phyloP scores from a whole-genome alignment of 2,797 vertebrate species.

The Sebastes cheni region DNA sequence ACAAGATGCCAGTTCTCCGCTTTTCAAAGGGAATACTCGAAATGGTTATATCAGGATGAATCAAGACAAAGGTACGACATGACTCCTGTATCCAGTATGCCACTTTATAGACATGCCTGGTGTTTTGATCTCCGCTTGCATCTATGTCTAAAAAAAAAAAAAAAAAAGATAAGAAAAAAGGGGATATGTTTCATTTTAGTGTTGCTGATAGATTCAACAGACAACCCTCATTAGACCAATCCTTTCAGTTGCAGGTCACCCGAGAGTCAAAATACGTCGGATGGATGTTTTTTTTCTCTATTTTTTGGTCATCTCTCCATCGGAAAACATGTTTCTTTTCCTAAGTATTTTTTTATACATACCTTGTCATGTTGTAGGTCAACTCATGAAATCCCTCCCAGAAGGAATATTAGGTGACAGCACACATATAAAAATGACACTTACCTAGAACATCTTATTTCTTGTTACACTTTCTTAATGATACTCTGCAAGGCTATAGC shows the following conservation, averaged over 20 bases:
- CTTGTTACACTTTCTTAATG: constrained; percentile 3
- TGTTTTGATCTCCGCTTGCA: constrained; percentile 78
- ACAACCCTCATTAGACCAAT: constrained; percentile 45
- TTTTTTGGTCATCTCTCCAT: not conserved
- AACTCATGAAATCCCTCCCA: not conserved
- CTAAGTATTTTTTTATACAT: not conserved
- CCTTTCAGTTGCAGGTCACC: constrained; percentile 27
- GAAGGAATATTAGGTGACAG: constrained; percentile 11
- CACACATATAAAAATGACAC: constrained; percentile 13
- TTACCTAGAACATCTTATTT: not conserved
- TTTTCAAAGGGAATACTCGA: constrained; percentile 85
- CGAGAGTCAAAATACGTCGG: not conserved
- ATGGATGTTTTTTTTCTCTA: not conserved
- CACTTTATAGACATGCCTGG: constrained; percentile 68
- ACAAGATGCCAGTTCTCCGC: constrained; percentile 77
- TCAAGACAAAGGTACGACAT: constrained; percentile 82
- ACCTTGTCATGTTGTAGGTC: not conserved
- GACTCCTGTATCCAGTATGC: constrained; percentile 77
- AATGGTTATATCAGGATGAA: constrained; percentile 82
- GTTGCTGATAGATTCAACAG: constrained; percentile 41
- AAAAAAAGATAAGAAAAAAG: constrained; percentile 34
- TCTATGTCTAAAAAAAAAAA: constrained; percentile 43
- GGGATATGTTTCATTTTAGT: constrained; percentile 64
- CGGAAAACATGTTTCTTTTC: not conserved
- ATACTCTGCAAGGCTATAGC: not conserved